Evolutionary conservation across 2,888 invertebrate species (phyloP), one percentile per base, ranked within the genome.

Genomic region (Cactoblastis cactorum): DNA sequence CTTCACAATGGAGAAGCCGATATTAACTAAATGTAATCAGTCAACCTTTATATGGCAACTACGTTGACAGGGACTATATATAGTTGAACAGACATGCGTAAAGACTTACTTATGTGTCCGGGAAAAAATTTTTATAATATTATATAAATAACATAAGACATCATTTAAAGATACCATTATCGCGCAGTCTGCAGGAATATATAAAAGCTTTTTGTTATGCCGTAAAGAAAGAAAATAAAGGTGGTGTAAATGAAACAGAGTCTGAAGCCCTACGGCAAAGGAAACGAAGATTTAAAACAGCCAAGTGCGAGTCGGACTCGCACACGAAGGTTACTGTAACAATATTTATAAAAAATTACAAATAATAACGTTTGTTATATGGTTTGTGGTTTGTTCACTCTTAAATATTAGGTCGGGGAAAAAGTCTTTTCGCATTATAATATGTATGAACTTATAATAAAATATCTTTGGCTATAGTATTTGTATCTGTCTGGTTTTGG

Each of bases 191-290:
- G 24, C 12, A n/a, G 35, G n/a, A 37, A 34, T 28, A 47, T 28
- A 47, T 45, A 28, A 49, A 46, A 45, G 22, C 41, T 45, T 62
- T 62, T 63, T 60, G 58, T 55, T 59, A 54, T 63, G 57, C 62
- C 59, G 65, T 62, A 71, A 66, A 58, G 62, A 57, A 51, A 59
- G 61, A 64, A 67, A 65, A 70, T 65, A 69, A 67, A 73, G 65
- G 66, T 67, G 53, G 60, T 54, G 58, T 54, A 53, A 61, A 61
- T 58, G 62, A 66, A 69, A 71, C 69, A 69, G 72, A 70, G 59
- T 63, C 59, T 28, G 1, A 28, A 28, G 8, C 1, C 59, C 59
- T 54, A 51, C 58, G 58, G 58, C 52, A 53, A 56, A 52, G 53
- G 15, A 28, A 3, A 19, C 43, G 28, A 14, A 28, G 46, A 53